Base-by-base conservation (phyloP, 1,140 invertebrate species). In the Stegodyphus dumicola region DNA sequence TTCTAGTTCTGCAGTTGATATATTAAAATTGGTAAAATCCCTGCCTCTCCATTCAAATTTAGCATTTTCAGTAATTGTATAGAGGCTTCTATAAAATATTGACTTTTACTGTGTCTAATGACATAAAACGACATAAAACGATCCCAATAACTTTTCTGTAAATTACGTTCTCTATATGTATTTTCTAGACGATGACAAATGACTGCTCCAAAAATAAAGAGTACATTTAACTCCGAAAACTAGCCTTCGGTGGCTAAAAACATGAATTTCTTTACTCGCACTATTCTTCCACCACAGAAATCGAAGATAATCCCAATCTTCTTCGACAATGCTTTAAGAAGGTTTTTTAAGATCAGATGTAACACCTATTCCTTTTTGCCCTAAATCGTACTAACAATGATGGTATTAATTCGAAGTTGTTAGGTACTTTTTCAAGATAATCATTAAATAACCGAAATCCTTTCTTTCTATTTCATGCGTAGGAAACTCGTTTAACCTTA, bases 221-320 rank as follows among this genome's bases (percentile, higher is more conserved):
- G 4, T 54, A 13, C 71, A 13, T 5, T 0, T 74, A 52, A 74
- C 9, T 7, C 71, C 71, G 18, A 74, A 74, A n/a, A 74, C 48
- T 10, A 74, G 11, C 51, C 51, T 53, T 7, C 49, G 6, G 48
- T 74, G 71, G 5, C 71, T n/a, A 11, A 66, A 66, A 66, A 66
- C 65, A 10, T 66, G 6, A 10, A 66, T 11, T 66, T 11, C 17
- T 66, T 66, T 66, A 66, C 65, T 66, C n/a, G 11, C 49, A 71
- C 69, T 71, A 48, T 52, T 7, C 18, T 73, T 52, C 70, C 70
- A 73, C 75, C 75, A 77, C 53, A n/a, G n/a, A n/a, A n/a, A n/a
- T n/a, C n/a, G n/a, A n/a, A n/a, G n/a, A n/a, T n/a, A n/a, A n/a
- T n/a, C 54, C 10, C 75, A 6, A 65, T 77, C 75, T 60, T 18